Conservation (phyloP, 2,888 invertebrate genomes). For the Pterostichus niger region DNA sequence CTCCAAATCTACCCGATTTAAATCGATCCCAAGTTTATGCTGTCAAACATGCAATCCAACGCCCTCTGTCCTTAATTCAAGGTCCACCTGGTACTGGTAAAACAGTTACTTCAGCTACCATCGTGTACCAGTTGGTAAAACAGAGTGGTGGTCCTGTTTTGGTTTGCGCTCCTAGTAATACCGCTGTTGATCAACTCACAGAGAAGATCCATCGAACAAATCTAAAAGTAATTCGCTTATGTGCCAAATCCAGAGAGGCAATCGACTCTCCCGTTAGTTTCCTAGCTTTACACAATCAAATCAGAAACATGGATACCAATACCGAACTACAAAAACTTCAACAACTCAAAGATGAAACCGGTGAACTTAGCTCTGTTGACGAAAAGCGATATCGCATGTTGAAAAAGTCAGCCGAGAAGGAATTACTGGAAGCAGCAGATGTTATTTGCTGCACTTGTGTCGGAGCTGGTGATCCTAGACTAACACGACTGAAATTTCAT, state of each 20-base stretch:
- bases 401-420: slow-evolving; percentile 94
- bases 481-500: slow-evolving; percentile 96
- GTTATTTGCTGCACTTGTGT: slow-evolving; percentile 99
- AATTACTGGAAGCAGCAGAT: slow-evolving; percentile 96
- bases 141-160: slow-evolving; percentile 96
- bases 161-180: slow-evolving; percentile 99
- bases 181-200: slow-evolving; percentile 99
- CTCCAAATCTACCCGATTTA: slow-evolving; percentile 97
- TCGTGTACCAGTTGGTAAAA: slow-evolving; percentile 98
- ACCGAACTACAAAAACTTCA: slow-evolving; percentile 97
- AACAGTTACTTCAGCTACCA: slow-evolving; percentile 99
- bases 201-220: slow-evolving; percentile 99
- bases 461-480: slow-evolving; percentile 96
- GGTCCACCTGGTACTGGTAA: slow-evolving; percentile 99
- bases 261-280: slow-evolving; percentile 99
- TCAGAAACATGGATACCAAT: slow-evolving; percentile 95
- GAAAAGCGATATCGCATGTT: slow-evolving; percentile 95
- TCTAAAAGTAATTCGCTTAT: slow-evolving; percentile 92
- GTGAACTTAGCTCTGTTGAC: slow-evolving; percentile 96
- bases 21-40: slow-evolving; percentile 99
- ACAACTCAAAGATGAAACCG: slow-evolving; percentile 98
- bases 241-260: slow-evolving; percentile 98
- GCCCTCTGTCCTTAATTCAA: slow-evolving; percentile 97
- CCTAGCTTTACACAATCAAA: slow-evolving; percentile 97
- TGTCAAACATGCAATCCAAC: slow-evolving; percentile 97